Percentiles rank a stretch among this genome's conserved stretches.
Evolutionary conservation across 1,140 invertebrate genomes (phyloP).

Genomic region (Lutraria rhynchaena): DNA sequence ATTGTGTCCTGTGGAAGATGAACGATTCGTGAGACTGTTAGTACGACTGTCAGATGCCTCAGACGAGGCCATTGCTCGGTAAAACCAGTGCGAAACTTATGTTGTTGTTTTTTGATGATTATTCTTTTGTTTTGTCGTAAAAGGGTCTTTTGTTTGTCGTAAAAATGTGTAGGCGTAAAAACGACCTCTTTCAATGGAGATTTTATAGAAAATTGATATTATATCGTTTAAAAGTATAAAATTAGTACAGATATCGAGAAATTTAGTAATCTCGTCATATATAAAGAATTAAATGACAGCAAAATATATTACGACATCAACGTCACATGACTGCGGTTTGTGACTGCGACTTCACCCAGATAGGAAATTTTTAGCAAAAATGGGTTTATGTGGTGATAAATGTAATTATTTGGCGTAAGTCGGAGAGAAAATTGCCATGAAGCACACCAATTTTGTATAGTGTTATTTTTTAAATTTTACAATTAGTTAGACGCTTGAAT

Average conservation of each 20-base stretch:
- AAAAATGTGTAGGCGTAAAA: constrained; percentile 32
- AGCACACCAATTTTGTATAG: no score
- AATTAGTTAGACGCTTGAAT: neutral
- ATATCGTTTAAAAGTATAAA: no score
- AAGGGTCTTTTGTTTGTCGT: constrained; percentile 61
- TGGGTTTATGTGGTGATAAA: neutral
- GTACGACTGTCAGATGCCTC: constrained; percentile 75
- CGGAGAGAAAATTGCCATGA: no score
- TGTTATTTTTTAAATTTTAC: no score
- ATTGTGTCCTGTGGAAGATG: constrained; percentile 71
- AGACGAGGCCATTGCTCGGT: constrained; percentile 70
- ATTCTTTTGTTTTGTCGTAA: constrained; percentile 62
- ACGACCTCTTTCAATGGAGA: neutral
- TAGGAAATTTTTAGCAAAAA: constrained; percentile 17
- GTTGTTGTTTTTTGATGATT: constrained; percentile 46
- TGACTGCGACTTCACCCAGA: constrained; percentile 36
- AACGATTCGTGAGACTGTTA: constrained; percentile 74
- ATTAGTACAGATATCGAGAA: no score
- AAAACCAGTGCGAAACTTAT: neutral
- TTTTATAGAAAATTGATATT: no score
- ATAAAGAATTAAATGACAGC: neutral
- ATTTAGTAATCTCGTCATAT: no score
- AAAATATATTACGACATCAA: constrained; percentile 25
- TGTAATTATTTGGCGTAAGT: no score
- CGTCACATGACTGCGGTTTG: constrained; percentile 36